Evolutionary conservation across 1,140 invertebrate species (phyloP).

Genomic region (Ditylenchus dipsaci): DNA sequence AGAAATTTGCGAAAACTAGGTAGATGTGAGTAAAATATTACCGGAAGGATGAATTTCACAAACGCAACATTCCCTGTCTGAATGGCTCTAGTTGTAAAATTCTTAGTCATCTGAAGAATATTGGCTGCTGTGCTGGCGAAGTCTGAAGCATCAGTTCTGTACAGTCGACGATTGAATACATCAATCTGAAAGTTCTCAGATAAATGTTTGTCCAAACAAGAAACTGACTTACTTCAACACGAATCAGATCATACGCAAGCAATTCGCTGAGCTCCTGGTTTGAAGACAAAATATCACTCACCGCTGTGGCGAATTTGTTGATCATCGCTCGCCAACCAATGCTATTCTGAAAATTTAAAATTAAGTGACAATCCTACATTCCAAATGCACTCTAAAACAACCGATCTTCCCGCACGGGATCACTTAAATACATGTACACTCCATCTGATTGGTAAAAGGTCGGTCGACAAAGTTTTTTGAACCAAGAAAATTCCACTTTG

Average conservation of each 20-base stretch:
- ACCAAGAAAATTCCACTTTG: no score
- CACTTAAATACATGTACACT: no score
- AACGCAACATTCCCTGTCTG: neutral
- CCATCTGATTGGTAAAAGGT: no score
- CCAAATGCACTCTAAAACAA: no score
- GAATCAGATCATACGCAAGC: conserved; percentile 22
- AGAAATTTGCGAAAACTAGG: no score
- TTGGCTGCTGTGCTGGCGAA: no score
- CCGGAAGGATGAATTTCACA: neutral
- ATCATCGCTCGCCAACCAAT: conserved; percentile 20
- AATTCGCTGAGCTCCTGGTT: conserved; percentile 18
- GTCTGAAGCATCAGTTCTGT: neutral
- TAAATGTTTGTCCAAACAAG: neutral
- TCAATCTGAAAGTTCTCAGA: conserved; percentile 6
- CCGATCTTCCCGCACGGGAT: no score
- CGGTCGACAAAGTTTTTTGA: no score
- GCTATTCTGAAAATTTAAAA: neutral
- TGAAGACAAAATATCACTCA: conserved; percentile 3
- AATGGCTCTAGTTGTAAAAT: neutral
- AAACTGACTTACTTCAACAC: conserved; percentile 14
- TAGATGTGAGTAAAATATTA: no score
- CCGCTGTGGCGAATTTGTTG: conserved; percentile 13
- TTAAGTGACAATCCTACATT: no score
- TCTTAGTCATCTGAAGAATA: no score
- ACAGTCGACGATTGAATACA: conserved; percentile 19